phyloP scores from a whole-genome alignment of 2,888 invertebrate genomes.

The Noctua janthina region DNA sequence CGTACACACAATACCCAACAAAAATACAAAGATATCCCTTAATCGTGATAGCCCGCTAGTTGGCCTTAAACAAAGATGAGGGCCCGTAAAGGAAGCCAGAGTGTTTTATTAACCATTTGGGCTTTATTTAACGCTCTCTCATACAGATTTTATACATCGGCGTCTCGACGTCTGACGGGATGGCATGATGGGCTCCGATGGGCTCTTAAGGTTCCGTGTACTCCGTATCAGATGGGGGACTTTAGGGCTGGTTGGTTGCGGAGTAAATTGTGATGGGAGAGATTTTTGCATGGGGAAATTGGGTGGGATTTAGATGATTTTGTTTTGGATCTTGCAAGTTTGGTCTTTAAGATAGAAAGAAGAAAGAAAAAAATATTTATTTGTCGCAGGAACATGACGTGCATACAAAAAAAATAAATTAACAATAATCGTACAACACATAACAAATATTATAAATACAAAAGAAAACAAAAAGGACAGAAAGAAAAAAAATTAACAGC shows the following conservation, averaged over 20 bases:
- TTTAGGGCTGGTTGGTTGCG: slow-evolving; percentile 65
- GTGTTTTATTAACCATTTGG: slow-evolving; percentile 77
- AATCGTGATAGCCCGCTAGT: slow-evolving; percentile 76
- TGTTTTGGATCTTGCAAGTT: neutral
- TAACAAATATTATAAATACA: too few relatives aligned
- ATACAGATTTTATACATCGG: slow-evolving; percentile 87
- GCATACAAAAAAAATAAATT: too few relatives aligned
- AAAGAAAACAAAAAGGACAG: too few relatives aligned
- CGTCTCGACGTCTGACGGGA: slow-evolving; percentile 79
- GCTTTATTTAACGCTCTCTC: slow-evolving; percentile 86
- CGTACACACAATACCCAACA: slow-evolving; percentile 55
- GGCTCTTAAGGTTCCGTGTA: slow-evolving; percentile 60
- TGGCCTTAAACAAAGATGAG: slow-evolving; percentile 84
- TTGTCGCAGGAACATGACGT: too few relatives aligned
- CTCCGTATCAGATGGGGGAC: slow-evolving; percentile 64
- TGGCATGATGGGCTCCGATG: slow-evolving; percentile 63
- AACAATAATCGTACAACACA: too few relatives aligned
- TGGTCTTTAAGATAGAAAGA: too few relatives aligned
- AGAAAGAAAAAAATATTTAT: too few relatives aligned
- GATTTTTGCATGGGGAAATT: slow-evolving; percentile 33
- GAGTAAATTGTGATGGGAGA: slow-evolving; percentile 56
- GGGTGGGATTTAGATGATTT: neutral
- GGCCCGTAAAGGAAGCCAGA: slow-evolving; percentile 68
- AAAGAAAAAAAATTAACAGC: too few relatives aligned
- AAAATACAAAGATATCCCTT: slow-evolving; percentile 66